Evolutionary conservation across 2,797 vertebrate genomes (phyloP), one percentile per base, ranked within the genome.

Genomic region (Nannoperca obscura): DNA sequence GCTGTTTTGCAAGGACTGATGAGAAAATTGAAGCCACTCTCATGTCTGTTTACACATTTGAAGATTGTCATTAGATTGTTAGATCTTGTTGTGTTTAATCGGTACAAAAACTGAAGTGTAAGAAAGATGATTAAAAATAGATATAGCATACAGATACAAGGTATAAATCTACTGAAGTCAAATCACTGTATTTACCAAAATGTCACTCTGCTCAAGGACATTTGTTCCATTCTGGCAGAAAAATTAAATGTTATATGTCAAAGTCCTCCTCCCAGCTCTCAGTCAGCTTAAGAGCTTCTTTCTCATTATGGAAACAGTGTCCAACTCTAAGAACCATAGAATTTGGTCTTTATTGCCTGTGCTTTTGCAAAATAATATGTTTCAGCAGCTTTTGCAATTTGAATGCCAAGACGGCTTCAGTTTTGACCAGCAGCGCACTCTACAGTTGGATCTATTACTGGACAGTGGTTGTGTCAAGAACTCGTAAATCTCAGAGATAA

Each of bases 401-500:
- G 8, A 32, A 54, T 52, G 40, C 22, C 55, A 38, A 50, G 44
- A 59, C 20, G n/a, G 19, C 47, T 73, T 62, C 50, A 36, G n/a
- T 61, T 76, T 44, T 40, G 22, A 60, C 27, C 40, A 50, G 52
- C 38, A 15, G n/a, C 0, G 0, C 4, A 2, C 19, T 15, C 12
- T 42, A 22, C 24, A 32, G 30, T 34, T 61, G 12, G 62, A 65
- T 74, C 76, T 74, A 81, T 80, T 62, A 66, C 47, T 80, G 50
- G 58, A 34, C 50, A 36, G 30, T 15, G 52, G 52, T 34, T 40
- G 15, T 11, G 13, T 42, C 19, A 30, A 38, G 11, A 68, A 67
- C 47, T 15, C 40, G 27, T 73, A 65, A n/a, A 30, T 71, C 40
- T 67, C 5, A 3, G 19, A 53, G 50, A 73, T 59, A 19, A 76